Base-by-base conservation (phyloP, 2,797 vertebrate genomes). In the Sparidentex hasta region DNA sequence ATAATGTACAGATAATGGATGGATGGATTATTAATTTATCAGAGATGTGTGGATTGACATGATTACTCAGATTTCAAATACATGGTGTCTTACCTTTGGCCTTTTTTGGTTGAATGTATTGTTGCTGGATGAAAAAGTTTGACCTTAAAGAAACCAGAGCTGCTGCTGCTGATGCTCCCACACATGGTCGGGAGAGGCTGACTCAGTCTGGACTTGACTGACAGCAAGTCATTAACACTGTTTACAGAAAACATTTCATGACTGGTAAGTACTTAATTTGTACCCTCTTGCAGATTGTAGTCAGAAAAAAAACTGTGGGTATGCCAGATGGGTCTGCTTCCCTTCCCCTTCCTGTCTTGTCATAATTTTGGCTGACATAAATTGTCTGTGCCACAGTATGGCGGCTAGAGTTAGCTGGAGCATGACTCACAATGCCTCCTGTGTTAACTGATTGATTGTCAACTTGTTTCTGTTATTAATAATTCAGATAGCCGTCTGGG, bases 221-320 rank as follows among this genome's bases (percentile, higher is more conserved):
- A 62, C 58, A 38, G 41, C 41, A 17, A 54, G 41, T 38, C 25
- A 67, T 51, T 27, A 43, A 17, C 3, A 4, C 23, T 13, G 11
- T 56, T 62, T 62, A 5, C 11, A 46, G 23, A 51, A 16, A n/a
- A 4, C 33, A 18, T 65, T 23, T 51, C 56, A 47, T 25, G 7
- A 38, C 57, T 55, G 50, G 57, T 62, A 52, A 76, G 43, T 61
- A 27, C 51, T 52, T 44, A 44, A 58, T 62, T 56, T 52, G 38
- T 11, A 16, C 46, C 29, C 12, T 65, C 46, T 27, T 58, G 12
- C 21, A 43, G 63, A 43, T 58, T 51, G 17, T 16, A 11, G 43
- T 23, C 21, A 48, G 57, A 25, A 17, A 20, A 17, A 20, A 43
- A 47, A 29, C n/a, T 33, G 33, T 48, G 27, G 2, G 20, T 11